These are phyloP conservation scores for pig (Sus scrofa) DNA, from an alignment of 2,113 vertebrate genomes.

Conservation along the genomic window DNA sequence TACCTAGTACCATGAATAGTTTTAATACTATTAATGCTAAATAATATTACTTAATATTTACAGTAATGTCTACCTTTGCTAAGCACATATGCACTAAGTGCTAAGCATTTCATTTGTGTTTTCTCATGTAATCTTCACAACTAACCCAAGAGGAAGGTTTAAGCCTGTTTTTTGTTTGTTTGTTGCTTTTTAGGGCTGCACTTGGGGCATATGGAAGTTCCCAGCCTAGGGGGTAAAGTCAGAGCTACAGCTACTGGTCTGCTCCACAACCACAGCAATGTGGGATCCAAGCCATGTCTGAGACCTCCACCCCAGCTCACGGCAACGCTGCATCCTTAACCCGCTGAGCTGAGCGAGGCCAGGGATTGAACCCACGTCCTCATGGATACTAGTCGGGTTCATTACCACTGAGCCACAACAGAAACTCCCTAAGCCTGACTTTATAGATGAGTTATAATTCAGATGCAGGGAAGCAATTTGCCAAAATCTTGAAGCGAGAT, in stretches of 20 bases:
- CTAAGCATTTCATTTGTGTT: neutral
- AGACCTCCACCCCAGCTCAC: too few species aligned
- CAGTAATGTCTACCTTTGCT: slow-evolving; percentile 14
- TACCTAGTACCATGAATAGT: neutral
- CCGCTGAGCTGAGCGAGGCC: too few species aligned
- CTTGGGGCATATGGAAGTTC: too few species aligned
- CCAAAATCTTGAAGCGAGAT: neutral
- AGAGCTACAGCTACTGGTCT: too few species aligned
- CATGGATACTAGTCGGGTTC: too few species aligned
- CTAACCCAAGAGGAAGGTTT: neutral
- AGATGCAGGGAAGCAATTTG: neutral
- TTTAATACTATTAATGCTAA: slow-evolving; percentile 3
- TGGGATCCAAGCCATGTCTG: too few species aligned
- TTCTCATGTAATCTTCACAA: neutral
- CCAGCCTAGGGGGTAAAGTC: too few species aligned
- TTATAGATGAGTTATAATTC: neutral
- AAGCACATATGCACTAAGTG: neutral
- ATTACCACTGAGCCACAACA: too few species aligned
- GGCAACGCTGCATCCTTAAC: too few species aligned
- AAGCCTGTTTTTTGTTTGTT: neutral
- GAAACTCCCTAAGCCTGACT: neutral
- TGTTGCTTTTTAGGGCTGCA: too few species aligned
- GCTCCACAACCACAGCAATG: too few species aligned
- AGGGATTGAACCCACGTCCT: too few species aligned
- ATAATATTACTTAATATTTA: neutral